Evolutionary conservation across 2,113 vertebrate genomes (phyloP).

Genomic region (Phalacrocorax carbo): DNA sequence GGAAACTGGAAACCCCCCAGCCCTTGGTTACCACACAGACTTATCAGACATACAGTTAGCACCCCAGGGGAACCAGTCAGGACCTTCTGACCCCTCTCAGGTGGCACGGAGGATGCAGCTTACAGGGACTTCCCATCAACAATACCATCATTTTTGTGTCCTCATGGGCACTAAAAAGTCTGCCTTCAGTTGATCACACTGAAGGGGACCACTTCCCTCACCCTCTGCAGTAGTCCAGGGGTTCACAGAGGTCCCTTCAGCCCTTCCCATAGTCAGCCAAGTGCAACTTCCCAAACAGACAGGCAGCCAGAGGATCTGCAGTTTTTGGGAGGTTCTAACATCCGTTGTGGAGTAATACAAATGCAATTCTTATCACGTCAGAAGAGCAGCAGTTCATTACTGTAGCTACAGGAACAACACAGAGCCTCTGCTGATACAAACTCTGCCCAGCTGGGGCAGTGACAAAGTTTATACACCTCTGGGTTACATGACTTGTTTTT

Average conservation of each 20-base stretch:
- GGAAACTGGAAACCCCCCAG: background rate
- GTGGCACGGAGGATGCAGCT: background rate
- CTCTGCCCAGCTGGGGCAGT: background rate
- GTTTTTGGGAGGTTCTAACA: background rate
- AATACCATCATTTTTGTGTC: background rate
- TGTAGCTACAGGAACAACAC: background rate
- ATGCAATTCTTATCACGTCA: background rate
- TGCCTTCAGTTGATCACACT: background rate
- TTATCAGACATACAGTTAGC: background rate
- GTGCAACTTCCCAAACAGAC: background rate
- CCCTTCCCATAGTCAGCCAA: background rate
- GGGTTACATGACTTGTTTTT: background rate
- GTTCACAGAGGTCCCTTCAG: background rate
- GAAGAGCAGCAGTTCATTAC: background rate
- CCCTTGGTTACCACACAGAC: background rate
- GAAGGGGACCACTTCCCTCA: background rate
- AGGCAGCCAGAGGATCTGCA: background rate
- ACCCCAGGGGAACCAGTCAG: background rate
- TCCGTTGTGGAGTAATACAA: background rate
- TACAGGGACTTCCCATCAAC: background rate
- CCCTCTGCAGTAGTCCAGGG: background rate
- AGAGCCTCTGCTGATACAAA: background rate
- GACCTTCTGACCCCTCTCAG: background rate
- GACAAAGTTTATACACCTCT: background rate
- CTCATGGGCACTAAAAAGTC: background rate